Conservation (phyloP, 2,113 vertebrate genomes). For the Oncorhynchus tshawytscha region DNA sequence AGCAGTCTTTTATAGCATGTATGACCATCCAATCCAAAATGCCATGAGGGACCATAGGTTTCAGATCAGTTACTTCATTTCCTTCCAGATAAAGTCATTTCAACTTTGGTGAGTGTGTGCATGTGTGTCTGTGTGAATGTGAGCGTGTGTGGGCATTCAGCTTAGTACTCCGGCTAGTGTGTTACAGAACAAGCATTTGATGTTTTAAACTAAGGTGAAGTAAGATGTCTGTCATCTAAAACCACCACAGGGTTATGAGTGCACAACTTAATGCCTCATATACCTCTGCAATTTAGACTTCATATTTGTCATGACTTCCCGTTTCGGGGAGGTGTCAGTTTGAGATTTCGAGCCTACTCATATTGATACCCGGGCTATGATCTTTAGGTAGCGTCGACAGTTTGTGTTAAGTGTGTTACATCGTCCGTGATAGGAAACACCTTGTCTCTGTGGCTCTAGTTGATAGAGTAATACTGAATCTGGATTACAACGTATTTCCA, state of each 20-base stretch:
- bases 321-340: conserved; percentile 42
- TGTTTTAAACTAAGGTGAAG: conserved; percentile 69
- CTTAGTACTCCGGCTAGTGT: conserved; percentile 56
- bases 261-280: conserved; percentile 52
- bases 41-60: neutral
- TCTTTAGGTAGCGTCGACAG: neutral
- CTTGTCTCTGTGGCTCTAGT: conserved; percentile 18
- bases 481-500: neutral
- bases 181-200: conserved; percentile 69
- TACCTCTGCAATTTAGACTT: conserved; percentile 23
- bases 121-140: neutral
- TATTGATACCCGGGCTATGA: conserved; percentile 50
- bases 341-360: conserved; percentile 47
- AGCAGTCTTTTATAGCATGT: neutral
- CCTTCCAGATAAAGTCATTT: conserved; percentile 56
- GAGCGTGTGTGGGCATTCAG: conserved; percentile 42
- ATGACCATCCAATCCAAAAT: neutral
- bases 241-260: conserved; percentile 64
- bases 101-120: conserved; percentile 41
- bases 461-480: conserved; percentile 21
- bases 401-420: neutral
- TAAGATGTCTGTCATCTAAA: conserved; percentile 75
- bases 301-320: conserved; percentile 60
- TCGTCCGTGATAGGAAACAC: neutral
- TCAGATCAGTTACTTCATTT: no score